These are phyloP conservation scores for Acrocephalus scirpaceus DNA, from an alignment of 2,797 vertebrate species.

Conservation along the genomic window DNA sequence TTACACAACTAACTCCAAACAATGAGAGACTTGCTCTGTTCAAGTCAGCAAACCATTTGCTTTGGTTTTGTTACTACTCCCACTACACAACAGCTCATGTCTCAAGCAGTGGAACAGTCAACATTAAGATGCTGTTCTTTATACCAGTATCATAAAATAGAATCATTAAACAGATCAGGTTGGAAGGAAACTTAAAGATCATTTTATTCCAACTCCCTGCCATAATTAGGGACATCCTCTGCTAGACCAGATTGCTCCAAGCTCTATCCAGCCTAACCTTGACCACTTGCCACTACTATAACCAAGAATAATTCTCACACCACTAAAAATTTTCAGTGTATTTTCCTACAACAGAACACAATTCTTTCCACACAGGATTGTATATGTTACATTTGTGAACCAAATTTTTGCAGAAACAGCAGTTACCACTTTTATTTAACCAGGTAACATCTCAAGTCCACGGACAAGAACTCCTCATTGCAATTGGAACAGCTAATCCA, in stretches of 20 bases:
- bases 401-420: background rate
- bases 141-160: rapidly evolving
- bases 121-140: background rate
- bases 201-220: background rate
- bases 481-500: background rate
- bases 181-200: background rate
- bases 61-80: background rate
- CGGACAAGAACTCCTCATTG: background rate
- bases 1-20: background rate
- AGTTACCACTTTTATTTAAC: background rate
- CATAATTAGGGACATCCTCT: background rate
- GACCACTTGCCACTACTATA: background rate
- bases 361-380: background rate
- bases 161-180: background rate
- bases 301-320: background rate
- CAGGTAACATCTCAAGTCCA: background rate
- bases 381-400: rapidly evolving
- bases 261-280: background rate
- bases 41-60: background rate
- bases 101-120: background rate
- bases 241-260: background rate
- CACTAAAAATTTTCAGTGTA: background rate
- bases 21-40: background rate
- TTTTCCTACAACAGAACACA: background rate
- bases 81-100: background rate